Conservation (phyloP, 2,888 invertebrate genomes). For the Mythimna lalbum region DNA sequence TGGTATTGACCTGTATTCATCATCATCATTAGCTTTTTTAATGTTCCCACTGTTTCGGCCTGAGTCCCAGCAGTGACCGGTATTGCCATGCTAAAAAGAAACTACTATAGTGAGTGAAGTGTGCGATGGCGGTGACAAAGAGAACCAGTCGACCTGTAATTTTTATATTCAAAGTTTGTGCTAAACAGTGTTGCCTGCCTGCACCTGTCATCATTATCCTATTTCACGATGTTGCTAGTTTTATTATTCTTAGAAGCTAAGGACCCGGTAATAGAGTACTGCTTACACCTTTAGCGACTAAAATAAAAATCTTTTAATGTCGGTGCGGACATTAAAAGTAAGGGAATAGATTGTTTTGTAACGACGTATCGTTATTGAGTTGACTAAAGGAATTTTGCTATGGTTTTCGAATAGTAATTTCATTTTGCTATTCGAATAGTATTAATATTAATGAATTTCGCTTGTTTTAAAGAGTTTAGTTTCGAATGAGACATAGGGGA, state of each 20-base stretch:
- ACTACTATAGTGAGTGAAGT: conserved; percentile 11
- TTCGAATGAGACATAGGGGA: no score
- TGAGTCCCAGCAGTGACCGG: no score
- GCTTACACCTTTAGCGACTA: conserved; percentile 43
- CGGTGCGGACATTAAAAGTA: background rate
- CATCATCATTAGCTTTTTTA: no score
- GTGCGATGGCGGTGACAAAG: conserved; percentile 33
- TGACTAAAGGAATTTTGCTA: background rate
- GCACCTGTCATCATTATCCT: conserved; percentile 55
- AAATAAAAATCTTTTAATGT: conserved; percentile 38
- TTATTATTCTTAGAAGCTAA: conserved; percentile 37
- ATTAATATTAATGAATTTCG: background rate
- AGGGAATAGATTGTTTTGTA: background rate
- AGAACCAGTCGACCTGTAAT: conserved; percentile 15
- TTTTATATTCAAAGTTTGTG: conserved; percentile 39
- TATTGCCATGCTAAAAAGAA: background rate
- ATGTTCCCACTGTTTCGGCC: no score
- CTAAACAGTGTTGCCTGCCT: conserved; percentile 23
- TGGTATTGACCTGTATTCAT: no score
- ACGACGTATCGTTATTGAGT: background rate
- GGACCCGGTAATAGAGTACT: conserved; percentile 1
- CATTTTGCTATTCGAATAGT: background rate
- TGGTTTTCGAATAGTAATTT: background rate
- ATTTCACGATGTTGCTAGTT: conserved; percentile 33
- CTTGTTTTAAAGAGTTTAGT: background rate